Base-by-base conservation (phyloP, 2,888 invertebrate genomes). In the Pelosia muscerda region DNA sequence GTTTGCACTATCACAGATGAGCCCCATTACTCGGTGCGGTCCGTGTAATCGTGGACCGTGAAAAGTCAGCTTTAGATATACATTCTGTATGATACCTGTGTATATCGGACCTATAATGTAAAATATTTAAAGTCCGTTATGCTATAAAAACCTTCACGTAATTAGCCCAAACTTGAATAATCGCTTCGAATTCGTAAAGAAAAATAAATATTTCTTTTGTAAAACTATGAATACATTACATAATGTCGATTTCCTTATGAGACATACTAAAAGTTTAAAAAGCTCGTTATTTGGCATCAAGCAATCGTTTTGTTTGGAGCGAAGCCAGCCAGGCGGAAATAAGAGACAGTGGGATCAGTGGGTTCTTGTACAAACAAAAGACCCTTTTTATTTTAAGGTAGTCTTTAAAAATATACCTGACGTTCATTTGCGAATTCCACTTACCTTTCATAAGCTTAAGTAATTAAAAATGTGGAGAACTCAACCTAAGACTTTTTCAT, bases 201-300 rank as follows among this genome's bases (percentile, higher is more conserved):
- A 1, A 5, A 42, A 42, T 38, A 8, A 19, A 19, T 6, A 42
- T 13, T 5, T 19, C 6, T 6, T 42, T 6, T 22, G 11, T 6
- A 13, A 2, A 31, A 31, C 19, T 15, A 22, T 34, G 31, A 8
- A 34, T 59, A 23, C 15, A 2, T 59, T n/a, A n/a, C n/a, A n/a
- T n/a, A n/a, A 23, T 9, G 15, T 58, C 22, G 22, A 34, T 34
- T 22, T 34, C 25, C 61, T 61, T 42, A 49, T 61, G 13, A 55
- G 13, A 55, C 6, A 26, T 13, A 55, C 3, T 2, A 62, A 13
- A 62, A 62, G 28, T 22, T 53, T 62, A 22, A 53, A 57, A 62
- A 62, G 62, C 53, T 62, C 22, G 28, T 31, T 53, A 53, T 62
- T 62, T 62, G 62, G 62, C 62, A 62, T 3, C 15, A 62, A 28